Base-by-base conservation (phyloP, 2,797 vertebrate genomes). In the Urophycis tenuis region DNA sequence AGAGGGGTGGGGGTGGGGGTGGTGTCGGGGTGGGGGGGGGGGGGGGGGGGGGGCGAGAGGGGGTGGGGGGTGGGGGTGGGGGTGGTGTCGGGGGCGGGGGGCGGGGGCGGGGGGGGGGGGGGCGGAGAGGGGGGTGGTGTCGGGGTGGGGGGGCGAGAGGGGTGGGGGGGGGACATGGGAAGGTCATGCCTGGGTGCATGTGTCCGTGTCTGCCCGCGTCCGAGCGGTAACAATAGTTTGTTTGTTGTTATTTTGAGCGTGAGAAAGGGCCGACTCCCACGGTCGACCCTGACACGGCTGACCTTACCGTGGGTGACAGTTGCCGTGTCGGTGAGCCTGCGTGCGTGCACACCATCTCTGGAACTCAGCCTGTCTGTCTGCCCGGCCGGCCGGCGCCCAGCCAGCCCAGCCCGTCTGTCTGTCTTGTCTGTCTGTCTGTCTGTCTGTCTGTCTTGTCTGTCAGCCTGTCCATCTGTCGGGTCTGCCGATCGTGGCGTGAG, bases 381-480 rank as follows among this genome's bases (percentile, higher is more conserved):
- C 3, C n/a, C 1, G 53, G 1, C 53, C 25, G 53, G 3, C 53
- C 9, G 45, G 49, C n/a, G 14, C 2, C 53, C 2, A 22, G 3
- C 53, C 25, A 22, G 3, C 53, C 25, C 22, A 22, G 53, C 11
- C 53, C 29, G 53, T 64, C 53, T 64, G 53, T 64, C 53, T 53
- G 19, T 53, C 49, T 53, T 53, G 49, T 19, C 49, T 53, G 19
- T 53, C 19, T 53, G 5, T n/a, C 49, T 22, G 53, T 3, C 53
- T 64, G 6, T 25, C 41, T 41, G 39, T 7, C 45, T 22, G 15
- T 4, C 45, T 5, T 4, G 45, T 45, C 45, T 4, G 45, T 49
- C 45, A 12, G 70, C 11, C 30, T 15, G 88, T 88, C 86, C 90
- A 89, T 89, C 88, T 91, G 89, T 88, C 49, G 84, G 84, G 87